Evolutionary conservation across 2,797 vertebrate genomes (phyloP), one percentile per base, ranked within the genome.

Genomic region (Gallinago nigripennis): DNA sequence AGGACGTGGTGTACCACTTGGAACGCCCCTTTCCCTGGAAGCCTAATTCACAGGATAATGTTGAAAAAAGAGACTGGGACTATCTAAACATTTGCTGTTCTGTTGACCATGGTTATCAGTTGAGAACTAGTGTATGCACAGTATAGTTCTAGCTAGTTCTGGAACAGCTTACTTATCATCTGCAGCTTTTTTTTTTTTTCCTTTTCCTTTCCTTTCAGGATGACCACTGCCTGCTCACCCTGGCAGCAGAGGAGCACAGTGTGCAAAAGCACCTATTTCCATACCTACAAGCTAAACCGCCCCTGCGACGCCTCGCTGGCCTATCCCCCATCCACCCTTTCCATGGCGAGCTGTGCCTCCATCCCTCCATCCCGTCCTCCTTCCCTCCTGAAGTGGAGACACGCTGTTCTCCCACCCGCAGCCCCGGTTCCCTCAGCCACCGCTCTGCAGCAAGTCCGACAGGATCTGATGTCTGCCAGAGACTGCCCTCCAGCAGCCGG

Each of bases 271-370:
- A n/a, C 28, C 25, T 56, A 12, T 58, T 89, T 70, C 64, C 51
- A 35, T 7, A 35, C 14, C n/a, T 41, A 21, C 1, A 2, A 63
- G 60, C 18, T 16, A 57, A 80, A 41, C 8, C 7, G 8, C 4
- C 23, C 20, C 58, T 46, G 51, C 0, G 0, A 41, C 6, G 3
- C 33, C 30, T 53, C 4, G 3, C n/a, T 2, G 2, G 54, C 16
- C 78, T 56, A 21, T 54, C 35, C 65, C 28, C 17, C 33, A 46
- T 4, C 15, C 27, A 17, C 6, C 17, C 30, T 5, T 68, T 58
- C 13, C 2, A 0, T 5, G 19, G 12, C 0, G 0, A 19, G 61
- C 66, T 37, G 21, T 20, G 30, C 31, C 35, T 48, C 37, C 27
- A 39, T 61, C 51, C 43, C 51, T 64, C 37, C 60, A 21, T 35